Evolutionary conservation across 2,797 vertebrate genomes (phyloP).

Genomic region (Eulemur coronatus): DNA sequence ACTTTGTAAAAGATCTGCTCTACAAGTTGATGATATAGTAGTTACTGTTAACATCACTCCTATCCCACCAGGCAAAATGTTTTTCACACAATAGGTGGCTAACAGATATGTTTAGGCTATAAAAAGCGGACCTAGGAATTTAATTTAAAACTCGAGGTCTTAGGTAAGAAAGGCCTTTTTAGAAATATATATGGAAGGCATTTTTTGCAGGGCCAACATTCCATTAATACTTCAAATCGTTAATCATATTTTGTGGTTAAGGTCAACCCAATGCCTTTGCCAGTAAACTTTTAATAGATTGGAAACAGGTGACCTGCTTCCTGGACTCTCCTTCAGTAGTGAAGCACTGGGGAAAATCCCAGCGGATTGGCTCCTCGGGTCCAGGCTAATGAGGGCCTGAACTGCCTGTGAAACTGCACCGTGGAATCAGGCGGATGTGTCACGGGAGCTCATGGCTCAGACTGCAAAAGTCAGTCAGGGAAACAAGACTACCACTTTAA

Average conservation of each 20-base stretch:
- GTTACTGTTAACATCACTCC: slow-evolving; percentile 41
- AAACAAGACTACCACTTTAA: neutral
- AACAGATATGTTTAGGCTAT: slow-evolving; percentile 21
- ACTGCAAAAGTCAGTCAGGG: neutral
- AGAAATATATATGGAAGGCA: slow-evolving; percentile 52
- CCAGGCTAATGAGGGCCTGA: neutral
- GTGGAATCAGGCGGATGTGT: neutral
- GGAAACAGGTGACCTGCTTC: slow-evolving; percentile 46
- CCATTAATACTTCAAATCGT: slow-evolving; percentile 45
- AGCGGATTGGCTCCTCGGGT: neutral
- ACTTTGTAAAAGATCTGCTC: neutral
- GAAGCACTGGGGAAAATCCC: neutral
- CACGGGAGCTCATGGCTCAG: neutral
- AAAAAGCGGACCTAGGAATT: slow-evolving; percentile 54
- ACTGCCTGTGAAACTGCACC: neutral
- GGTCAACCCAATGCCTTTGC: slow-evolving; percentile 43
- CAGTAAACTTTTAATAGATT: slow-evolving; percentile 56
- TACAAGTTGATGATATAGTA: slow-evolving; percentile 28
- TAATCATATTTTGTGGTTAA: slow-evolving; percentile 58
- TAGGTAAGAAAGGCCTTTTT: slow-evolving; percentile 48
- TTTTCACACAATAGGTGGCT: slow-evolving; percentile 46
- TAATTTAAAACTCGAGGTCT: slow-evolving; percentile 59
- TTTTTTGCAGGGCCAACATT: slow-evolving; percentile 56
- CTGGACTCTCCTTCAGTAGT: neutral
- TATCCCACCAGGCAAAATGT: slow-evolving; percentile 38